These are phyloP conservation scores for Rousettus leschenaultii DNA, from an alignment of 2,113 vertebrate species.

Conservation along the genomic window DNA sequence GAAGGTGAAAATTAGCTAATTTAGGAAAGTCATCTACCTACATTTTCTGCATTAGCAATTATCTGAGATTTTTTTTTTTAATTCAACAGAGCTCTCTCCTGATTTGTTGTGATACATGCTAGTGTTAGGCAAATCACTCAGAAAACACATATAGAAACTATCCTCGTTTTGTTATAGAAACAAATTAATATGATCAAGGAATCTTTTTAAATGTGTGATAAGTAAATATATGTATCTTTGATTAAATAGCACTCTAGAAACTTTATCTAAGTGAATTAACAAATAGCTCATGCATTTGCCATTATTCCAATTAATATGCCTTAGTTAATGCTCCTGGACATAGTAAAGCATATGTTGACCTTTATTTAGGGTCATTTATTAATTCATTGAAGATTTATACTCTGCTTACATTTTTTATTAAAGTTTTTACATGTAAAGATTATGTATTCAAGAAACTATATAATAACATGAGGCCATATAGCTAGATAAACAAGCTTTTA, in stretches of 20 bases:
- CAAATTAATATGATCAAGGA: not conserved
- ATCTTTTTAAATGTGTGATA: not conserved
- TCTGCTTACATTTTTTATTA: not conserved
- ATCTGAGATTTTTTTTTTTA: not conserved
- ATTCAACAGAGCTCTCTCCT: not conserved
- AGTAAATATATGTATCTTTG: not conserved
- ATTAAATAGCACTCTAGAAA: constrained; percentile 32
- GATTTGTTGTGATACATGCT: not conserved
- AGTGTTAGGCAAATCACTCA: not conserved
- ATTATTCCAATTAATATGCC: not conserved
- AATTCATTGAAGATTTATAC: not conserved
- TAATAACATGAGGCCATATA: not conserved
- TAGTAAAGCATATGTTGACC: not conserved
- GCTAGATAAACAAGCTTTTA: not conserved
- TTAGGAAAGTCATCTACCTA: not conserved
- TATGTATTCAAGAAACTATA: not conserved
- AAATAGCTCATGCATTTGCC: not conserved
- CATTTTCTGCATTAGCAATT: not conserved
- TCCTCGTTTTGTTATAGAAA: not conserved
- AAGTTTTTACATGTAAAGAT: not conserved
- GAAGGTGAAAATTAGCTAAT: not conserved
- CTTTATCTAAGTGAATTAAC: constrained; percentile 22
- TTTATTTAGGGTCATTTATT: constrained; percentile 20
- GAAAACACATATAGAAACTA: not conserved
- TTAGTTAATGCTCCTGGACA: not conserved